phyloP scores from a whole-genome alignment of 2,888 invertebrate genomes.

The Drosophila paramelanica region DNA sequence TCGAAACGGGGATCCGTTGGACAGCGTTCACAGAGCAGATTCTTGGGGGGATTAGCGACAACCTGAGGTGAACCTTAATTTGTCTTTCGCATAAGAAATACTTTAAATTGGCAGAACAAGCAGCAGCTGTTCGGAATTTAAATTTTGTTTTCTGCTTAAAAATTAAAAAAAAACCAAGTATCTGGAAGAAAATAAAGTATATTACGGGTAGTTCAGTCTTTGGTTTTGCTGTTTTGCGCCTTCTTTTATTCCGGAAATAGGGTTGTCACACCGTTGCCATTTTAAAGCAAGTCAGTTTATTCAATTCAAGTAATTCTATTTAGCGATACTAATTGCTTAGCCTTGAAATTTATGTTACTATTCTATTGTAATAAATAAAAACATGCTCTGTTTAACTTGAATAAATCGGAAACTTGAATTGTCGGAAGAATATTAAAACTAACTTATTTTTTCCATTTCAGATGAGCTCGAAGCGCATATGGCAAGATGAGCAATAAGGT shows the following conservation, averaged over 20 bases:
- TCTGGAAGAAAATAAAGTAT: not conserved
- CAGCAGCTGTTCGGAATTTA: not conserved
- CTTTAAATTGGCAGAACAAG: not conserved
- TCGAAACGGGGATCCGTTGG: not conserved
- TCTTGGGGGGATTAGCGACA: slow-evolving; percentile 8
- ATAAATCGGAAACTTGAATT: too few relatives aligned
- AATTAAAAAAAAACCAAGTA: not conserved
- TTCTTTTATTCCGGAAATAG: too few relatives aligned
- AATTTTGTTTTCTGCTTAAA: not conserved
- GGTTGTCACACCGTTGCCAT: too few relatives aligned
- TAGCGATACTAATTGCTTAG: too few relatives aligned
- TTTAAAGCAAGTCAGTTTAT: too few relatives aligned
- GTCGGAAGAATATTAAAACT: too few relatives aligned
- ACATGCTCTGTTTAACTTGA: too few relatives aligned
- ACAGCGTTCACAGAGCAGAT: slow-evolving; percentile 1
- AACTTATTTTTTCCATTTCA: not conserved
- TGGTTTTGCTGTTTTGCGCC: too few relatives aligned
- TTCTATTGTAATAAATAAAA: too few relatives aligned
- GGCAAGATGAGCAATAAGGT: slow-evolving; percentile 9
- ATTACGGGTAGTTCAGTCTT: too few relatives aligned
- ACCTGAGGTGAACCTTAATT: slow-evolving; percentile 6
- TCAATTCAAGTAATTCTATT: too few relatives aligned
- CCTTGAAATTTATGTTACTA: too few relatives aligned
- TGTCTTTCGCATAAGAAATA: slow-evolving; percentile 3
- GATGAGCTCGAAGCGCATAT: not conserved